Percentiles rank a stretch among this genome's conserved stretches.
Evolutionary conservation across 2,113 vertebrate genomes (phyloP).

Genomic region (Tautogolabrus adspersus): DNA sequence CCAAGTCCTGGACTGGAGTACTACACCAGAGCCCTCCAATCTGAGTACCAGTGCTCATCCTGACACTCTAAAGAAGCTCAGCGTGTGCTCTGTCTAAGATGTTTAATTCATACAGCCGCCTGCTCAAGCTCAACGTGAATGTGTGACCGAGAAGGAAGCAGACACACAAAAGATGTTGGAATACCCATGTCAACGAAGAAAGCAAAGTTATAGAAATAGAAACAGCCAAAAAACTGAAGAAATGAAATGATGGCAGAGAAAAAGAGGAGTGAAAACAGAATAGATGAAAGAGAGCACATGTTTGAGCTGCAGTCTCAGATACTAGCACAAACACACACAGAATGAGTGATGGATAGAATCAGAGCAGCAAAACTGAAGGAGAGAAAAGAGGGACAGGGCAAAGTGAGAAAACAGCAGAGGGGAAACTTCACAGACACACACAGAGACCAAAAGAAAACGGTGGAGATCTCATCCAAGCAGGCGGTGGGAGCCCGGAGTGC

Average conservation of each 20-base stretch:
- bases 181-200: constrained; percentile 1
- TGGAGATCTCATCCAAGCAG: constrained; percentile 38
- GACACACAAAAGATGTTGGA: constrained; percentile 18
- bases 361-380: constrained; percentile 44
- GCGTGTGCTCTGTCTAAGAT: constrained; percentile 61
- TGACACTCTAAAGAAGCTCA: constrained; percentile 65
- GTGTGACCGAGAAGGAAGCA: constrained; percentile 45
- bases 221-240: constrained; percentile 18
- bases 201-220: constrained; percentile 47
- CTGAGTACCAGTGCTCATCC: constrained; percentile 51
- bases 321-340: constrained; percentile 6
- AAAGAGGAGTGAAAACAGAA: constrained; percentile 4
- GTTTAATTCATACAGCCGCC: constrained; percentile 74
- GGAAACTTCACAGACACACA: constrained; percentile 28
- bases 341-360: constrained; percentile 63
- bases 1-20: no score
- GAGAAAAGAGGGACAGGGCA: constrained; percentile 21
- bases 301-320: constrained; percentile 35
- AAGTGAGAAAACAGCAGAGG: constrained; percentile 39
- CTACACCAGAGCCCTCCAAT: constrained; percentile 27
- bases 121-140: constrained; percentile 40
- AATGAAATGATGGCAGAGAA: constrained; percentile 22
- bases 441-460: background rate
- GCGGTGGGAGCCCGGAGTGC: constrained; percentile 35
- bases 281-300: constrained; percentile 24